Base-by-base conservation (phyloP, 2,113 vertebrate genomes). In the Tetrax tetrax region DNA sequence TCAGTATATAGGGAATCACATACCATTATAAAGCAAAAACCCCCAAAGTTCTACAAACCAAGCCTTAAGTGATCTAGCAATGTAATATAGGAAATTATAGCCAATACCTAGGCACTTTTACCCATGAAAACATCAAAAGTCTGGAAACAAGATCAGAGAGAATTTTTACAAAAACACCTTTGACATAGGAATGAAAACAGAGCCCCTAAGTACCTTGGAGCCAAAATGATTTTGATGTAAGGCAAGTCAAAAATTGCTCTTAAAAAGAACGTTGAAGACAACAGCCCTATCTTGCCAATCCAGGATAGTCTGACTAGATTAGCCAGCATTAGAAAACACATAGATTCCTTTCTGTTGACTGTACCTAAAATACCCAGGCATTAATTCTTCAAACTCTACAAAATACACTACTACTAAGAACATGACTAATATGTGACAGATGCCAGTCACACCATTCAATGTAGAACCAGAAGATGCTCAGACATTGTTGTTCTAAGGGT, bases 231-330 rank as follows among this genome's bases (percentile, higher is more conserved):
- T 85, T 70, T 2, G 2, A 77, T 54, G 66, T 17, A 29, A 81
- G 89, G 38, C 25, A 22, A 41, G 83, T 38, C 21, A 25, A 65
- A 95, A 92, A 11, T 33, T 60, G 23, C 61, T 72, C 61, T 89
- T 41, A 60, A 80, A 43, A 43, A 43, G 41, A 28, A 56, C 17
- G 15, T 27, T 33, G 41, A 37, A 59, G n/a, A 37, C 33, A 28
- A 74, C 68, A 94, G 61, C 23, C 59, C 31, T 80, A 22, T 76
- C 35, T 35, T 65, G 53, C 87, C 93, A 87, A 80, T 65, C 22
- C 90, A 83, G 78, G 54, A 53, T 91, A 85, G 50, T 60, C 90
- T 94, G 60, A 89, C 76, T 91, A 94, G 76, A 80, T 89, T 76
- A 95, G 71, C 53, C 45, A 69, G 83, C 53, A 54, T 23, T 56